Conservation (phyloP, 1,140 invertebrate species). For the Aphelinus atriplicis region DNA sequence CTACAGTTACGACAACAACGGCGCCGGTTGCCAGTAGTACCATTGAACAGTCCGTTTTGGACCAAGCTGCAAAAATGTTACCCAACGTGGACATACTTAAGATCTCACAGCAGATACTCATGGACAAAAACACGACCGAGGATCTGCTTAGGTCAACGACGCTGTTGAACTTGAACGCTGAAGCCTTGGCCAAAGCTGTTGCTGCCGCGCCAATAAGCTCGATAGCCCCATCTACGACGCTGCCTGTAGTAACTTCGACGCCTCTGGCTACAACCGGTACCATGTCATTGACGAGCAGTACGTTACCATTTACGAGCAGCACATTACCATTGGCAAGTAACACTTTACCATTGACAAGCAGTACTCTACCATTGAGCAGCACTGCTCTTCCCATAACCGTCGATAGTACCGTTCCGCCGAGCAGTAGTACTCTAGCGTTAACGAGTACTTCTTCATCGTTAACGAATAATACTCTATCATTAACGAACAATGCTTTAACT, state of each 20-base stretch:
- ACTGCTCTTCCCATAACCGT: too few species aligned
- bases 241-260: neutral
- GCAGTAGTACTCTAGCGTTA: too few species aligned
- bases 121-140: slow-evolving; percentile 33
- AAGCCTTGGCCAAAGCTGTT: neutral
- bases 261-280: neutral
- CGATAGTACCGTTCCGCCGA: too few species aligned
- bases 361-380: neutral
- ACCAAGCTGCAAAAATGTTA: slow-evolving; percentile 3
- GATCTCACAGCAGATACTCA: slow-evolving; percentile 33
- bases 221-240: neutral
- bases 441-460: too few species aligned
- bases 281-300: neutral
- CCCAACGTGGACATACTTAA: slow-evolving; percentile 27
- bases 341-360: neutral
- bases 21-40: neutral
- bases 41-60: neutral
- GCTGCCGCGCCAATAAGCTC: neutral
- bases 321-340: neutral
- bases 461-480: too few species aligned
- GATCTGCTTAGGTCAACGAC: slow-evolving; percentile 25
- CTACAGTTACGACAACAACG: neutral
- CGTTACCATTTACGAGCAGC: neutral
- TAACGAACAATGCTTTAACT: too few species aligned
- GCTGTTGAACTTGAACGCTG: slow-evolving; percentile 14